Evolutionary conservation across 2,888 invertebrate species (phyloP).

Genomic region (Rhopalosiphum nymphaeae): DNA sequence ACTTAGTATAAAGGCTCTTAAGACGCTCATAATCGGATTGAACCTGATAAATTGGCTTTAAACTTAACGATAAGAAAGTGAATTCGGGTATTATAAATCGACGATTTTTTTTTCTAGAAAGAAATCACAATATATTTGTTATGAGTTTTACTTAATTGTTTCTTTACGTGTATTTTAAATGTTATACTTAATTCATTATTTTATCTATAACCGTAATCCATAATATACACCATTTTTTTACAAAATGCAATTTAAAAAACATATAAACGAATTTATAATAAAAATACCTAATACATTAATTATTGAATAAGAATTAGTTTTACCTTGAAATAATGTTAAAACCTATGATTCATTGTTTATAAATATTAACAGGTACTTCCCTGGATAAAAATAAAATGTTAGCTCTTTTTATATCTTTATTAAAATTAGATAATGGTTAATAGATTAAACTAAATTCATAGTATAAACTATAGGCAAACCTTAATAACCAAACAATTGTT

Average conservation of each 20-base stretch:
- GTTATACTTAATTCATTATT: background rate
- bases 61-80: slow-evolving; percentile 29
- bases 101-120: background rate
- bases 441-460: background rate
- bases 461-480: background rate
- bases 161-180: background rate
- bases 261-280: background rate
- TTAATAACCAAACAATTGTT: background rate
- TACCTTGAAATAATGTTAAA: too few species aligned
- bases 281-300: background rate
- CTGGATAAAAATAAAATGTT: background rate
- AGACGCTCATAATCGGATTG: slow-evolving; percentile 28
- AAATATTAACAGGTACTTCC: background rate
- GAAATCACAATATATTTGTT: background rate
- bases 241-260: background rate
- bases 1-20: slow-evolving; percentile 43
- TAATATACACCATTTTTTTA: background rate
- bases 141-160: background rate
- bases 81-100: slow-evolving; percentile 1
- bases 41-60: slow-evolving; percentile 50
- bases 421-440: background rate
- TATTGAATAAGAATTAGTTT: too few species aligned
- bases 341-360: background rate
- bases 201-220: background rate
- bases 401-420: background rate